Conservation (phyloP, 1,140 invertebrate species). For the Drosophila watanabei region DNA sequence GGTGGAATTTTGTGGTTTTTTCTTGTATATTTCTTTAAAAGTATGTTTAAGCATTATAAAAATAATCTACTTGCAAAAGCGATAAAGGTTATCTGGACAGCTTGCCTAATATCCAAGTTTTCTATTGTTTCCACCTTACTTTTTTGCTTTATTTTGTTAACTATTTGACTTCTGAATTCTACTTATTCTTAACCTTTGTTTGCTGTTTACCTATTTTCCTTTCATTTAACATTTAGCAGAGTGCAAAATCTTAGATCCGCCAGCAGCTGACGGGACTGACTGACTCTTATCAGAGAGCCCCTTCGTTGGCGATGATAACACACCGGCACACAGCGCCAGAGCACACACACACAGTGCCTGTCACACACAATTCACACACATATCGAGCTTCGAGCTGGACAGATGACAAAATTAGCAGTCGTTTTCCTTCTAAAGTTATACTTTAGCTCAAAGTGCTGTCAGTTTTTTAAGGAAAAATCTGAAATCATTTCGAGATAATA, state of each 20-base stretch:
- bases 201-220: constrained; percentile 26
- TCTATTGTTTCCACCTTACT: background rate
- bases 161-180: background rate
- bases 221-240: constrained; percentile 3
- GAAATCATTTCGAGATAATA: background rate
- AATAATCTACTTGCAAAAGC: background rate
- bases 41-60: too few species aligned
- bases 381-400: too few species aligned
- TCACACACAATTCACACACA: constrained; percentile 14
- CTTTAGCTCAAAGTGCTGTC: background rate
- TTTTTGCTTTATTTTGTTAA: background rate
- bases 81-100: background rate
- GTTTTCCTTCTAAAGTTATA: background rate
- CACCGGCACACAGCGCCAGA: background rate
- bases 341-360: constrained; percentile 13
- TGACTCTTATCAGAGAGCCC: constrained; percentile 17
- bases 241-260: constrained; percentile 17
- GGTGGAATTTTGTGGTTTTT: background rate
- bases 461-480: background rate
- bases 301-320: constrained; percentile 27
- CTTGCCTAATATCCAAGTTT: background rate
- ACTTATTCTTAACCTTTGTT: too few species aligned
- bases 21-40: background rate
- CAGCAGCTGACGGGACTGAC: constrained; percentile 11
- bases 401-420: too few species aligned